Evolutionary conservation across 2,797 vertebrate genomes (phyloP), one percentile per base, ranked within the genome.

Genomic region (Tenualosa ilisha): DNA sequence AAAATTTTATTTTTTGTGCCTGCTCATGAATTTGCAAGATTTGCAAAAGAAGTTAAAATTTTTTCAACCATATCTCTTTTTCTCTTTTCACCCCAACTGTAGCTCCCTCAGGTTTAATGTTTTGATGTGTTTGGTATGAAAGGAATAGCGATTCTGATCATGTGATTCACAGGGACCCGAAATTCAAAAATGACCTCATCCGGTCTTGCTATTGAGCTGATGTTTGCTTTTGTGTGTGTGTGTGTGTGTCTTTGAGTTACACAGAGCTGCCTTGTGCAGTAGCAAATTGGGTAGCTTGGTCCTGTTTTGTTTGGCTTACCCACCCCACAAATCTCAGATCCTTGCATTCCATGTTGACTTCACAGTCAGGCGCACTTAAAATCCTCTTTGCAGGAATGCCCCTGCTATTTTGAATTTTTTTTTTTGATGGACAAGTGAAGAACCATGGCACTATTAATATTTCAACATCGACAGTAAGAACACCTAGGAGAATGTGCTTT

Each of bases 301-400:
- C 65, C 72, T 22, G 17, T 79, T 79, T 79, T 79, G 5, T 46
- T 79, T 79, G 68, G 68, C 68, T 75, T 37, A 43, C 72, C 7
- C 72, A 79, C 37, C 40, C 40, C 72, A 20, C 72, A 79, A 79
- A 79, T 79, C 72, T 79, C 72, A 43, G 72, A 46, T 40, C 72
- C 20, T 6, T 9, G 40, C 72, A 79, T 79, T 79, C 72, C 72
- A 43, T 40, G 37, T 43, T 51, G 5, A 3, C 17, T 79, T 22
- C 72, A 79, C 17, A 46, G 72, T 79, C 72, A 79, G 37, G 40
- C 72, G 40, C 40, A 46, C 72, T 79, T 79, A 17, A 43, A 79
- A 79, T 46, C 72, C 72, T 79, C 17, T 79, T 46, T 46, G 40
- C 72, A 43, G 40, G 37, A 65, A 46, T 20, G 72, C 20, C 68